Conservation (phyloP, 2,888 invertebrate genomes). For the Nomada ferruginata region DNA sequence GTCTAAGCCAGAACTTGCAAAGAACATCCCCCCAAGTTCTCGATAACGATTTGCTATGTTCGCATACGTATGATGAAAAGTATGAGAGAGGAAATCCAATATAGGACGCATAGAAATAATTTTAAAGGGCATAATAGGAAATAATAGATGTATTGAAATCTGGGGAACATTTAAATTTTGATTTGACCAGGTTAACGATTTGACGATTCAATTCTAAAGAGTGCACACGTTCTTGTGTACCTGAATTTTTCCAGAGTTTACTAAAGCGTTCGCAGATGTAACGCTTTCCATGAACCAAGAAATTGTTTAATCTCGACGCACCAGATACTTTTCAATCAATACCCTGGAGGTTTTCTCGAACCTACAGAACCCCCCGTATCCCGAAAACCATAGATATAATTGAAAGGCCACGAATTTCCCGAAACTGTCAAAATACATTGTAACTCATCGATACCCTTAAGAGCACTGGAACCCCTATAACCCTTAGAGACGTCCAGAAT, state of each 20-base stretch:
- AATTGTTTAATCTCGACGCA: neutral
- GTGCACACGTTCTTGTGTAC: neutral
- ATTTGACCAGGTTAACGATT: too few relatives aligned
- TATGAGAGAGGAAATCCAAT: neutral
- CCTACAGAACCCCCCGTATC: neutral
- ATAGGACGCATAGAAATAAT: neutral
- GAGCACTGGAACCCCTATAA: neutral
- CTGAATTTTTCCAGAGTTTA: neutral
- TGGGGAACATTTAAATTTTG: neutral
- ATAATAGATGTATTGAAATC: neutral
- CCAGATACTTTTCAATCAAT: neutral
- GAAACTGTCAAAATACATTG: constrained; percentile 18
- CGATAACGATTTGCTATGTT: neutral
- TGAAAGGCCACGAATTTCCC: constrained; percentile 2
- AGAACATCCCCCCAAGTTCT: neutral
- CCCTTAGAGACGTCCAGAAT: constrained; percentile 9
- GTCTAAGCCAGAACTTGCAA: neutral
- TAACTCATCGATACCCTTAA: constrained; percentile 3
- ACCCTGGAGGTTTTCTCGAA: neutral
- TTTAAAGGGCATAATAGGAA: too few relatives aligned
- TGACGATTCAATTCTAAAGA: too few relatives aligned
- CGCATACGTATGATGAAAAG: neutral
- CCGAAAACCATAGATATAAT: constrained; percentile 5
- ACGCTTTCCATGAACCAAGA: neutral
- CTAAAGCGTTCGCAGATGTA: neutral